phyloP scores from a whole-genome alignment of 2,113 vertebrate genomes.

The Talpa occidentalis region DNA sequence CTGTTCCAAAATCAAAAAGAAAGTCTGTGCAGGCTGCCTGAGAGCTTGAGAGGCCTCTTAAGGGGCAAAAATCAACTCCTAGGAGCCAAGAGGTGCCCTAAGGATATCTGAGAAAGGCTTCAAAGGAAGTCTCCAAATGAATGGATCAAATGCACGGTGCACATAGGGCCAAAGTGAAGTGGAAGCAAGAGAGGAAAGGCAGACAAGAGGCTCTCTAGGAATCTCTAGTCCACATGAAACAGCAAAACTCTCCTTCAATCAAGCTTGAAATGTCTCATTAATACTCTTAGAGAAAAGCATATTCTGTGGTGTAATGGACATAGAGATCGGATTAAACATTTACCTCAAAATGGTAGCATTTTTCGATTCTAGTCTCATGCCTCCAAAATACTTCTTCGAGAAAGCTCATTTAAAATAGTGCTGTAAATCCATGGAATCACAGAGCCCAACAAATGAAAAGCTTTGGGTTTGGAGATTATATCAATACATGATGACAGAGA shows the following conservation, averaged over 20 bases:
- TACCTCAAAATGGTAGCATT: neutral
- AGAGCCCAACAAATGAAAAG: neutral
- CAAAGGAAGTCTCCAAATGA: neutral
- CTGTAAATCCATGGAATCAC: neutral
- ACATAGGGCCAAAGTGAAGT: neutral
- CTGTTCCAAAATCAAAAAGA: slow-evolving; percentile 5
- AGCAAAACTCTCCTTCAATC: neutral
- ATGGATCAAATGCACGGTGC: neutral
- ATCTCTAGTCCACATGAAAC: neutral
- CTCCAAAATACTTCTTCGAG: neutral
- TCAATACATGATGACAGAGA: neutral
- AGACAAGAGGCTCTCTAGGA: neutral
- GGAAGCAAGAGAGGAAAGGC: neutral
- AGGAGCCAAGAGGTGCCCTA: neutral
- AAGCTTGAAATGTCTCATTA: neutral
- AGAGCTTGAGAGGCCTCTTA: neutral
- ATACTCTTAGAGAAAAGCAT: neutral
- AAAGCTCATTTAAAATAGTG: neutral
- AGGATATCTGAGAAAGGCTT: neutral
- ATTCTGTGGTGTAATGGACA: neutral
- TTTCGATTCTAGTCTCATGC: neutral
- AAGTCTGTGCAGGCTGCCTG: neutral
- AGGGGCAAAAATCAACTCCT: neutral
- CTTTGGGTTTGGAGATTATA: neutral
- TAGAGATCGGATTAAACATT: neutral